These are phyloP conservation scores for Dynastes grantii DNA, from an alignment of 2,888 invertebrate species.

Conservation along the genomic window DNA sequence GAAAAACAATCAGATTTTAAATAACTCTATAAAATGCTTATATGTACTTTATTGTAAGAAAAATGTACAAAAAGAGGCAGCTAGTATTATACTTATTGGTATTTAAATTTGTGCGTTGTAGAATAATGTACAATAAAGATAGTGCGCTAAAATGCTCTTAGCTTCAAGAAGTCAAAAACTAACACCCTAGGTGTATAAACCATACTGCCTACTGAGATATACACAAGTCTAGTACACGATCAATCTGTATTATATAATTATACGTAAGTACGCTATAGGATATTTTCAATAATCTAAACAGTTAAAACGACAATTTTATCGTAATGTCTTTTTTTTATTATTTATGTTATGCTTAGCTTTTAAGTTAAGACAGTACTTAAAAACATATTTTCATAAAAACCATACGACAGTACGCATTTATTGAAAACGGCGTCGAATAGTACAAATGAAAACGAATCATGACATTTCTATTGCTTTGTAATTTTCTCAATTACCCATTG, in stretches of 20 bases:
- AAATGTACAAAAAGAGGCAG: constrained; percentile 42
- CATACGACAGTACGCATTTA: too few relatives aligned
- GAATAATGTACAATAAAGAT: constrained; percentile 43
- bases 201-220: constrained; percentile 38
- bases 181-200: constrained; percentile 33
- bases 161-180: constrained; percentile 12
- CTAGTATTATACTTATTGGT: constrained; percentile 19
- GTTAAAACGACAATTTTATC: not conserved
- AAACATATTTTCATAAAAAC: not conserved
- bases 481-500: too few relatives aligned
- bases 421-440: too few relatives aligned
- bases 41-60: constrained; percentile 24
- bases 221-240: constrained; percentile 24
- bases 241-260: constrained; percentile 21
- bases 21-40: constrained; percentile 16
- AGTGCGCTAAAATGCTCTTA: constrained; percentile 25
- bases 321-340: too few relatives aligned
- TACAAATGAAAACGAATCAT: too few relatives aligned
- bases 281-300: constrained; percentile 1
- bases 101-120: constrained; percentile 38
- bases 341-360: not conserved
- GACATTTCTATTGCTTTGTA: too few relatives aligned
- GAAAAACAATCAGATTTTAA: constrained; percentile 28
- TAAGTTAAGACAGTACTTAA: constrained; percentile 3
- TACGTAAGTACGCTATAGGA: constrained; percentile 6